These are phyloP conservation scores for Panopea generosa DNA, from an alignment of 2,888 invertebrate genomes.

Conservation along the genomic window DNA sequence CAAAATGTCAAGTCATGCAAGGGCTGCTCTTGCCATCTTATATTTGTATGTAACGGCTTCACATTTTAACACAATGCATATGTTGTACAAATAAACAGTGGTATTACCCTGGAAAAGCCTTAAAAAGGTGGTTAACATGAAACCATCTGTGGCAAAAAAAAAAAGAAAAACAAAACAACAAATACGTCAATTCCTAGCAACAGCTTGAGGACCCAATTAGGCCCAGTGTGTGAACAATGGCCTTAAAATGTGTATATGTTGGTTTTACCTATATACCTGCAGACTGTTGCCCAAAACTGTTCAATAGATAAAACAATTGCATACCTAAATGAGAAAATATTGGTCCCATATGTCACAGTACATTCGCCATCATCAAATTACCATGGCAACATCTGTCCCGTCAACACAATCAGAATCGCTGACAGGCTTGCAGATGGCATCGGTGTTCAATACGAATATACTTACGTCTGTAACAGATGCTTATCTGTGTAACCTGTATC, in stretches of 20 bases:
- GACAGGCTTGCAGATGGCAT: neutral
- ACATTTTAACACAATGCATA: no score
- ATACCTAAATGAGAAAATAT: neutral
- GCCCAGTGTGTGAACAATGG: neutral
- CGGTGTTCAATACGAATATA: neutral
- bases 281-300: constrained; percentile 45
- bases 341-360: neutral
- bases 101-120: no score
- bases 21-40: no score
- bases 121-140: no score
- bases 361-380: constrained; percentile 1
- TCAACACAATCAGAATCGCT: neutral
- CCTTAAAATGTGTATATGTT: neutral
- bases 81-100: no score
- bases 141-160: neutral
- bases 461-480: neutral
- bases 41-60: no score
- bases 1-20: no score
- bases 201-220: neutral
- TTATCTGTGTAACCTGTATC: no score
- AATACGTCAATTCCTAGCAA: constrained; percentile 1
- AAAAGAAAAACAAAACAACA: neutral
- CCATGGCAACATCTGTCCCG: neutral
- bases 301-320: constrained; percentile 44
- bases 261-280: neutral